Base-by-base conservation (phyloP, 2,113 vertebrate genomes). In the Pelodiscus sinensis region DNA sequence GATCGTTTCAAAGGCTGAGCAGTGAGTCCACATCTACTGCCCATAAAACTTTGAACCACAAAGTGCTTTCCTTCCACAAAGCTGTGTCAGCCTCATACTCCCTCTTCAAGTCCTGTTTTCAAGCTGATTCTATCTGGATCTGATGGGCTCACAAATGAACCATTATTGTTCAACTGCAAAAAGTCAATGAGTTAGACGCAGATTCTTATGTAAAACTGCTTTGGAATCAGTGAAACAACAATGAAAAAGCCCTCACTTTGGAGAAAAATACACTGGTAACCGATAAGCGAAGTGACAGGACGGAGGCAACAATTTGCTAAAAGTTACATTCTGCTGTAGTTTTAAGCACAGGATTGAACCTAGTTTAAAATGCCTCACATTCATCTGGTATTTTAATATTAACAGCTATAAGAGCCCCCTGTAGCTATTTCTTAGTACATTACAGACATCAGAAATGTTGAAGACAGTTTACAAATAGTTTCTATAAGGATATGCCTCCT, bases 151-250 rank as follows among this genome's bases (percentile, higher is more conserved):
- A 87, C 93, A 96, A 95, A 80, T 87, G 93, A 93, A 91, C 84
- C 87, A 81, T 50, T 91, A 84, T 81, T 44, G 60, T 78, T 79
- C 94, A 89, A 18, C 75, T 77, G 91, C 92, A 90, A 95, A 90
- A 94, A 94, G 94, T 97, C 91, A 96, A 79, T 93, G 93, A 89
- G 84, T 95, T 89, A 91, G 92, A 96, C 96, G 92, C 92, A 94
- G 89, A 86, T 96, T 90, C 93, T 95, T 92, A 91, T 88, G 89
- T 94, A 96, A 96, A 96, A 96, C 88, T 90, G 89, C 86, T 93
- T 82, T 92, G 35, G 52, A 85, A 89, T 84, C 60, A 79, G 79
- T 15, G 71, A 65, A 29, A 15, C 57, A 55, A 60, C 9, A 52
- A 38, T 2, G 22, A 82, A 81, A 35, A 90, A 56, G 3, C 65